Evolutionary conservation across 2,888 invertebrate genomes (phyloP), one percentile per base, ranked within the genome.

Genomic region (Leptopilina drosophilae): DNA sequence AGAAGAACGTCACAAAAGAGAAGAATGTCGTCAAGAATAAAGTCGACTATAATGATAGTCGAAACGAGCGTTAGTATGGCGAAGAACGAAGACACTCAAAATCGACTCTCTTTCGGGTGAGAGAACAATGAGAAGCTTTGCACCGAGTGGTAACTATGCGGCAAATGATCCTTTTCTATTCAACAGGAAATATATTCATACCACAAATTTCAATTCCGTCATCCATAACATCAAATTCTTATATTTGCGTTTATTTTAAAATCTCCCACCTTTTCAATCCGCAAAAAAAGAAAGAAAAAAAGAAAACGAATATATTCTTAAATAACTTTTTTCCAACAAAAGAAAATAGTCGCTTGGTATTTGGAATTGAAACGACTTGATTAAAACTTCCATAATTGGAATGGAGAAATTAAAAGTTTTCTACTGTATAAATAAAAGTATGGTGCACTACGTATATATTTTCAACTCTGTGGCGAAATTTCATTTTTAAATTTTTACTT

Each of bases 321-420:
- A 56, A 56, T 62, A 56, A 73, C 40, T 56, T 49, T 33, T 26
- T 33, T 53, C 20, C 56, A 15, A 20, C 53, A 6, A 33, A 56
- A 56, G 62, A 69, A 73, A 73, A 73, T 33, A 69, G 69, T 53
- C 53, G 33, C 69, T 33, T 49, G 12, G 12, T 2, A 69, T 56
- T 73, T 73, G 53, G 56, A 26, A 73, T 73, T 73, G 53, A 56
- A 73, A 56, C 56, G 33, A 56, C 73, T 33, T 33, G 73, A 73
- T 56, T 73, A 73, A 73, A 73, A 73, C 33, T 53, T n/a, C 9
- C 40, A 73, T 73, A 73, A 73, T 73, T 73, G 73, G 56, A 56
- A 73, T 33, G 53, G 73, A n/a, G 11, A 56, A 56, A 73, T 56
- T 40, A 73, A 73, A 73, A 73, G n/a, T 56, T 56, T 73, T 53